Conservation (phyloP, 2,797 vertebrate species). For the Hippoglossus hippoglossus region DNA sequence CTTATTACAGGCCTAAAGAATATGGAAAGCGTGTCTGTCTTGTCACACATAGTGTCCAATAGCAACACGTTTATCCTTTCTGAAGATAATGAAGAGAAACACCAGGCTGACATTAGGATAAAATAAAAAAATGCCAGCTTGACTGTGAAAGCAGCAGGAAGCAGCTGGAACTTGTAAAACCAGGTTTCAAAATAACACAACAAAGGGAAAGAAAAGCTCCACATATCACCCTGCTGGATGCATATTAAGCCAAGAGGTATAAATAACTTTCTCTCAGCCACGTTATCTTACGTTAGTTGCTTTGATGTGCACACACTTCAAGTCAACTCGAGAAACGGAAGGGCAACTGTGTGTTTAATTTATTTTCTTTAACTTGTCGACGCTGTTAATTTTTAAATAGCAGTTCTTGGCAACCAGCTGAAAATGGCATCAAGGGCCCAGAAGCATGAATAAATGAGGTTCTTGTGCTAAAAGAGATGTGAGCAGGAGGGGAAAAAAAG, state of each 20-base stretch:
- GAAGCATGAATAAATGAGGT: constrained; percentile 79
- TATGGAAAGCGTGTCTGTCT: too few relatives aligned
- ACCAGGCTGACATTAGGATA: background rate
- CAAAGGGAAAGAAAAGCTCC: too few relatives aligned
- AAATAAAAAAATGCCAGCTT: background rate
- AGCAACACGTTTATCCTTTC: constrained; percentile 12
- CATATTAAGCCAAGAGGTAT: constrained; percentile 26
- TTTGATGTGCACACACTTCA: constrained; percentile 33
- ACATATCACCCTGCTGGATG: constrained; percentile 7
- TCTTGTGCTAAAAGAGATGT: constrained; percentile 57
- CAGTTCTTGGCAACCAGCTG: constrained; percentile 57
- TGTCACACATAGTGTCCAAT: background rate
- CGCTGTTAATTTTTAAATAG: constrained; percentile 74
- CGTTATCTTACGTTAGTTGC: constrained; percentile 11
- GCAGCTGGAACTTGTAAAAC: background rate
- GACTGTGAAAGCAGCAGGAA: background rate
- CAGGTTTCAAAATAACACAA: too few relatives aligned
- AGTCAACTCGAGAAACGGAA: constrained; percentile 30
- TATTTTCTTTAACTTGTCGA: constrained; percentile 69
- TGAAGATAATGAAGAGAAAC: constrained; percentile 6
- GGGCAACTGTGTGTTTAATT: constrained; percentile 65
- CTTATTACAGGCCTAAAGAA: too few relatives aligned
- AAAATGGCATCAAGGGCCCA: constrained; percentile 64
- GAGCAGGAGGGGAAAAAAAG: constrained; percentile 14
- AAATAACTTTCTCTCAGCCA: constrained; percentile 37